phyloP scores from a whole-genome alignment of 2,113 vertebrate genomes.

The Sapayoa aenigma region DNA sequence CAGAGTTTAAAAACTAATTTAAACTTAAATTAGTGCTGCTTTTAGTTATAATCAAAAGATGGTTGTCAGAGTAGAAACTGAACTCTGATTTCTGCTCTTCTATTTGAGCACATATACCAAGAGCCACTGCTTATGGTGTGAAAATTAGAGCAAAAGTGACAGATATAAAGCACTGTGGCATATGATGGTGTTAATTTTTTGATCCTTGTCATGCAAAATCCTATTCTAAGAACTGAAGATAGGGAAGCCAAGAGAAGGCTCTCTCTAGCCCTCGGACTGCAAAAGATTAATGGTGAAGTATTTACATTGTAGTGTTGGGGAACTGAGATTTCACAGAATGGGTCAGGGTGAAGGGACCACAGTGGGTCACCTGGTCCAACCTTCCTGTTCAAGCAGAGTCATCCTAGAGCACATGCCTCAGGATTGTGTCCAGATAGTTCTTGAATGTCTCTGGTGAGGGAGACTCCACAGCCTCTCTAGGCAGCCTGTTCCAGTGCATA shows the following conservation, averaged over 20 bases:
- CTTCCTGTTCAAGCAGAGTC: background rate
- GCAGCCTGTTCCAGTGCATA: background rate
- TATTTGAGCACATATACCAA: background rate
- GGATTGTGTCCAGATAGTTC: background rate
- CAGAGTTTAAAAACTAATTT: background rate
- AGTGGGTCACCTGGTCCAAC: background rate
- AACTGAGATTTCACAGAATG: background rate
- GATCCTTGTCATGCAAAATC: background rate
- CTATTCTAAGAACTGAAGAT: background rate
- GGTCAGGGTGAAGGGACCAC: background rate
- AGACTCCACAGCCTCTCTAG: background rate
- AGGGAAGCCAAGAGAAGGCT: background rate
- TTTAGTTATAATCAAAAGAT: background rate
- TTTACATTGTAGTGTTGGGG: background rate
- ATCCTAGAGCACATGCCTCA: background rate
- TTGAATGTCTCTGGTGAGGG: background rate
- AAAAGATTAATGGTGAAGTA: background rate
- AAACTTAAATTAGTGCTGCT: background rate
- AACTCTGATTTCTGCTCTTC: background rate
- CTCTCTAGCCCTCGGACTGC: background rate
- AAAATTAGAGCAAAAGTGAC: background rate
- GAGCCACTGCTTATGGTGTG: background rate
- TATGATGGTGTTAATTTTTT: background rate
- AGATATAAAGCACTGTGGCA: background rate
- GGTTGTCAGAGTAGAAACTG: background rate